These are phyloP conservation scores for Emydoidea blandingii DNA, from an alignment of 2,797 vertebrate genomes.

Conservation along the genomic window DNA sequence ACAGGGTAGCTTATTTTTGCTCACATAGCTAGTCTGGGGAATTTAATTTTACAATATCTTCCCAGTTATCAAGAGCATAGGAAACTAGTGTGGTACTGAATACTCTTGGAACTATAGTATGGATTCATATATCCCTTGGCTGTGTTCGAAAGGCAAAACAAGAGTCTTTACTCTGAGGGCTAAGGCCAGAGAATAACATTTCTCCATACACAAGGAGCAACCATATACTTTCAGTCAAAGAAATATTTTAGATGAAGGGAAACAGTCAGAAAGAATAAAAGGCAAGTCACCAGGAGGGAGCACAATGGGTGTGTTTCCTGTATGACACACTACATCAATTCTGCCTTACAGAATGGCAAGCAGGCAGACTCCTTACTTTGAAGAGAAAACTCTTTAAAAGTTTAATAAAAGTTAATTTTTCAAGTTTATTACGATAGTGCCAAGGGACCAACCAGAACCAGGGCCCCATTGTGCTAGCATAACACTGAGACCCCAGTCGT, in stretches of 20 bases:
- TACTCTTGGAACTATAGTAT: neutral
- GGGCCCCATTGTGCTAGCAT: neutral
- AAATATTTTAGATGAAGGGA: constrained; percentile 7
- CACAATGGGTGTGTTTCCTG: neutral
- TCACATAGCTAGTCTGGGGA: neutral
- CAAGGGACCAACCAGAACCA: neutral
- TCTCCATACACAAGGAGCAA: neutral
- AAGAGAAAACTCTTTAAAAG: neutral
- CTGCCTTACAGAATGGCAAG: neutral
- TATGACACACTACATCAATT: neutral
- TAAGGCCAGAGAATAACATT: neutral
- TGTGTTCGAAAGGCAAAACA: neutral
- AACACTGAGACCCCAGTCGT: too few species aligned
- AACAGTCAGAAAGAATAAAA: constrained; percentile 13
- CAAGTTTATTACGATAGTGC: neutral
- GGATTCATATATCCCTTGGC: neutral
- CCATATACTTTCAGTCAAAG: neutral
- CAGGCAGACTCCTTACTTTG: neutral
- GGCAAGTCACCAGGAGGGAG: neutral
- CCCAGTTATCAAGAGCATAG: neutral
- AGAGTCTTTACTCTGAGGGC: neutral
- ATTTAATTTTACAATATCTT: neutral
- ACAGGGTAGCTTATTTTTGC: neutral
- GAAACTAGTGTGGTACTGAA: rapidly evolving
- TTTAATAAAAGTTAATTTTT: neutral